These are phyloP conservation scores for Sinohyriopsis cumingii DNA, from an alignment of 2,888 invertebrate genomes.

Conservation along the genomic window DNA sequence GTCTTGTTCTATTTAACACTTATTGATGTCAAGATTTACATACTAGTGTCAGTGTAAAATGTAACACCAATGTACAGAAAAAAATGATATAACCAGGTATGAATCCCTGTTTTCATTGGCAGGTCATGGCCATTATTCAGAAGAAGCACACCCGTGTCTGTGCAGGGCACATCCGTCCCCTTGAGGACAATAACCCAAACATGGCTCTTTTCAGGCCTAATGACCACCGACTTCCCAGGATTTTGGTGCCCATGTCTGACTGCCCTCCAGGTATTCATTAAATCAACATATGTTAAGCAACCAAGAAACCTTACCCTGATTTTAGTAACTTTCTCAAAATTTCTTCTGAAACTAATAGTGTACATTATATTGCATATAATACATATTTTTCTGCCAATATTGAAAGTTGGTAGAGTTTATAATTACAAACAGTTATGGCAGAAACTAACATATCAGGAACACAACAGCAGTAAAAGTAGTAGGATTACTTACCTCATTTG, in stretches of 20 bases:
- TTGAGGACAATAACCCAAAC: conserved; percentile 75
- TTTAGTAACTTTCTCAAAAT: too few relatives aligned
- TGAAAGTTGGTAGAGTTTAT: too few relatives aligned
- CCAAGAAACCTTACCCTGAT: too few relatives aligned
- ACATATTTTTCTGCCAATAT: too few relatives aligned
- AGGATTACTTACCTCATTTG: too few relatives aligned
- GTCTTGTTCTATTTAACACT: too few relatives aligned
- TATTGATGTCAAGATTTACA: background rate
- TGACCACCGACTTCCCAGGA: conserved; percentile 84
- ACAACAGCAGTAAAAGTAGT: too few relatives aligned
- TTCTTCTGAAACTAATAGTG: too few relatives aligned
- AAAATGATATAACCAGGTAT: background rate
- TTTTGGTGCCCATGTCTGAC: conserved; percentile 78
- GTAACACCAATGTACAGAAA: background rate
- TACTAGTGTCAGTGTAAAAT: too few relatives aligned
- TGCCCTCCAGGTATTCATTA: conserved; percentile 75
- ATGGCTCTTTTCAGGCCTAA: conserved; percentile 83
- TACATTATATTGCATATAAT: too few relatives aligned
- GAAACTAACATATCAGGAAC: too few relatives aligned
- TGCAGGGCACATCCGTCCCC: conserved; percentile 80
- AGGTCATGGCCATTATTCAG: conserved; percentile 84
- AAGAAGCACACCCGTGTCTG: conserved; percentile 82
- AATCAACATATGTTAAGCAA: background rate
- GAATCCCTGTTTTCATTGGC: background rate
- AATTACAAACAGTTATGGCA: too few relatives aligned